A percentile compares a stretch with the other conserved stretches of the same genome.
Evolutionary conservation across 2,888 invertebrate species (phyloP).

Genomic region (Melanostoma mellinum): DNA sequence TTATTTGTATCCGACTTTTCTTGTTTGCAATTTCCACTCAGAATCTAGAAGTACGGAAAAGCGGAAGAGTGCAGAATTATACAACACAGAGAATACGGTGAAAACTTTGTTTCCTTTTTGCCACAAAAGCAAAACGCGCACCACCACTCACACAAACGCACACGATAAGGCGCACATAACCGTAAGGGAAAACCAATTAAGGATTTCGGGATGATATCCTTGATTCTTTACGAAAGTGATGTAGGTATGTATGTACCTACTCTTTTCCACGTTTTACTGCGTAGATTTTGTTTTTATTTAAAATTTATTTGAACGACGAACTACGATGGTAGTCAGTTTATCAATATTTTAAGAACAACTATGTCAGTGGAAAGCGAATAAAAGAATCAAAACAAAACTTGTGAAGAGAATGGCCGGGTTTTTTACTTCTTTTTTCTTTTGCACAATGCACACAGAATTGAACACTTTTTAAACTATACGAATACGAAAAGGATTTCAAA

Average conservation of each 20-base stretch:
- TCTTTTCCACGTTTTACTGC: slow-evolving; percentile 34
- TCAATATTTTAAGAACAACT: slow-evolving; percentile 21
- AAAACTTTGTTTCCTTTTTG: slow-evolving; percentile 21
- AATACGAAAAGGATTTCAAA: not conserved
- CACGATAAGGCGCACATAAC: slow-evolving; percentile 2
- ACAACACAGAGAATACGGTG: slow-evolving; percentile 21
- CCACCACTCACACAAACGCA: slow-evolving; percentile 20
- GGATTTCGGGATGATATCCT: slow-evolving; percentile 31
- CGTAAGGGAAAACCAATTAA: slow-evolving; percentile 10
- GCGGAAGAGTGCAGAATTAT: slow-evolving; percentile 49
- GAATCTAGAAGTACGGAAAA: slow-evolving; percentile 33
- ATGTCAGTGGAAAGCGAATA: slow-evolving; percentile 35
- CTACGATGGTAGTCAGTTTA: not conserved
- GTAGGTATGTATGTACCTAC: slow-evolving; percentile 18
- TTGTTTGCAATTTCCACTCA: slow-evolving; percentile 49
- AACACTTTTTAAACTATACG: not conserved
- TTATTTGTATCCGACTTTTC: slow-evolving; percentile 27
- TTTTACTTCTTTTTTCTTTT: slow-evolving; percentile 24
- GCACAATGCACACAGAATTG: not conserved
- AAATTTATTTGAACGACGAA: not conserved
- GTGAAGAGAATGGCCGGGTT: slow-evolving; percentile 31
- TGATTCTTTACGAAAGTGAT: slow-evolving; percentile 31
- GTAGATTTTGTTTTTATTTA: slow-evolving; percentile 27
- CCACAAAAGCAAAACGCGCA: not conserved
- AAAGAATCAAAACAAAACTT: slow-evolving; percentile 58